These are phyloP conservation scores for Poecilia gillii DNA, from an alignment of 2,797 vertebrate species.

Conservation along the genomic window DNA sequence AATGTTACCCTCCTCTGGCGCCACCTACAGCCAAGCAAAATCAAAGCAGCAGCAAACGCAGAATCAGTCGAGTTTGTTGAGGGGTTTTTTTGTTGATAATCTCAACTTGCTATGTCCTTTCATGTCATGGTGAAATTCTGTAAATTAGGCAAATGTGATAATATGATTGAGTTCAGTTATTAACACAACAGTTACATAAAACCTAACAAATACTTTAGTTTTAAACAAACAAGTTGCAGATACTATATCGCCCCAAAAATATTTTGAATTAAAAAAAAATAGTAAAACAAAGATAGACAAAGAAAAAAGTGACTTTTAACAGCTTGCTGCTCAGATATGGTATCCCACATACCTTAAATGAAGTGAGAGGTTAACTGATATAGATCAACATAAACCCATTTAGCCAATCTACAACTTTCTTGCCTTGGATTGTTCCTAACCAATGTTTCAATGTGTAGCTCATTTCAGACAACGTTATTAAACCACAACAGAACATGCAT, in stretches of 20 bases:
- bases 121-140: background rate
- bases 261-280: background rate
- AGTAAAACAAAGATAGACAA: background rate
- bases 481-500: background rate
- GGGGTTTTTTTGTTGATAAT: background rate
- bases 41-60: background rate
- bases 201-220: background rate
- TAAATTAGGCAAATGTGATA: background rate
- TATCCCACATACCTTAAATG: no score
- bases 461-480: background rate
- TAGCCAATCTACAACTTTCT: background rate
- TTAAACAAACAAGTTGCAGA: background rate
- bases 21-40: constrained; percentile 28
- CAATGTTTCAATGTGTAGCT: background rate
- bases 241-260: background rate
- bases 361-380: no score
- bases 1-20: constrained; percentile 26
- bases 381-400: background rate
- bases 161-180: background rate
- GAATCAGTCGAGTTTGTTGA: background rate
- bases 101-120: background rate
- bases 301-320: background rate
- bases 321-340: background rate
- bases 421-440: background rate
- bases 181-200: background rate